phyloP scores from a whole-genome alignment of 2,797 vertebrate genomes.

The Valencia hispanica region DNA sequence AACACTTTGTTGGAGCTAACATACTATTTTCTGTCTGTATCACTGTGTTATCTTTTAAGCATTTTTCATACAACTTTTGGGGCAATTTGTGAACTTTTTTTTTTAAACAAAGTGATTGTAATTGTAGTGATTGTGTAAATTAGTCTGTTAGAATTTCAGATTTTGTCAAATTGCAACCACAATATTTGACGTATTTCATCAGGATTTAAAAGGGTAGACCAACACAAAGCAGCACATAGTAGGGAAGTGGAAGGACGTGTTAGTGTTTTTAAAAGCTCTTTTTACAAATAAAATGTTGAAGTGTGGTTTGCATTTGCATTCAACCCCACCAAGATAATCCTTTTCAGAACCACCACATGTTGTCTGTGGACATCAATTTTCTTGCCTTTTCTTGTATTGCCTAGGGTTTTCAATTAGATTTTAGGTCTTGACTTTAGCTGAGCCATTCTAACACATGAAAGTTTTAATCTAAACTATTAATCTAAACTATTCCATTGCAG shows the following conservation, averaged over 20 bases:
- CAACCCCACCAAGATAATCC: background rate
- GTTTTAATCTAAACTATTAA: background rate
- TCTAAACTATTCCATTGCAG: background rate
- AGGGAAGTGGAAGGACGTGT: background rate
- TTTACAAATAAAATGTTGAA: background rate
- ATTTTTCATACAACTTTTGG: background rate
- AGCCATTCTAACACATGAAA: background rate
- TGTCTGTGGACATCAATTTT: background rate
- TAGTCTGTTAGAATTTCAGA: background rate
- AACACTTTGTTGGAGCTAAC: background rate
- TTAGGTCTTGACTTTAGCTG: background rate
- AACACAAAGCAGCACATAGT: background rate
- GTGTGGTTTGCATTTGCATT: background rate
- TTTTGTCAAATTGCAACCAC: background rate
- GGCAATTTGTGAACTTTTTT: background rate
- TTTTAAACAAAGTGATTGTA: too few species aligned
- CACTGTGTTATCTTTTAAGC: background rate
- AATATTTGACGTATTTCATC: background rate
- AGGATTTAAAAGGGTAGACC: background rate
- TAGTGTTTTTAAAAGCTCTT: background rate
- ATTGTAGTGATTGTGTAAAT: too few species aligned
- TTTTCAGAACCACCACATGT: background rate
- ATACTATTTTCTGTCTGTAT: background rate
- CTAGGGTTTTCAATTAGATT: background rate
- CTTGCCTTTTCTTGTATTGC: background rate